These are phyloP conservation scores for Petrocephalus zakoni DNA, from an alignment of 2,113 vertebrate species.

Conservation along the genomic window DNA sequence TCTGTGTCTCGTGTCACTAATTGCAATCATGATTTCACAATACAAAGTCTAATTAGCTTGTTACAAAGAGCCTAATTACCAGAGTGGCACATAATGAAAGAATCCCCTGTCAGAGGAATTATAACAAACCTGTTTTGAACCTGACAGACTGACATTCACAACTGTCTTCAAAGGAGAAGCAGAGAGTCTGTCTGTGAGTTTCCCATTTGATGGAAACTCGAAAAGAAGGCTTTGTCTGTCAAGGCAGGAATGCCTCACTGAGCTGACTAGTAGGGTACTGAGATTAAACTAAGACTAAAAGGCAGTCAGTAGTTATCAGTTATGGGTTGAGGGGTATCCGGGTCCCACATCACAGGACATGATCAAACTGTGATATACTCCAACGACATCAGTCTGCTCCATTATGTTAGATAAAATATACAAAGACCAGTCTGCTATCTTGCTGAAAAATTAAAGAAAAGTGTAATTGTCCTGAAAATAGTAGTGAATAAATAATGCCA, in stretches of 20 bases:
- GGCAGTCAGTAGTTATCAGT: neutral
- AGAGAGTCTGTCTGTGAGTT: neutral
- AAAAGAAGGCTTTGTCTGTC: neutral
- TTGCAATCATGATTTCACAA: conserved; percentile 35
- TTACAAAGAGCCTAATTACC: conserved; percentile 37
- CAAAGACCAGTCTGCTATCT: neutral
- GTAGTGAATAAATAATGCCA: neutral
- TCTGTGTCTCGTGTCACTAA: conserved; percentile 28
- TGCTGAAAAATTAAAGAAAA: neutral
- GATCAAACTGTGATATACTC: neutral
- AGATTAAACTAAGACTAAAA: neutral
- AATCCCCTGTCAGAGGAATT: conserved; percentile 26
- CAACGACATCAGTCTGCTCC: neutral
- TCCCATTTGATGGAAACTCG: neutral
- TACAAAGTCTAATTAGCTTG: conserved; percentile 35
- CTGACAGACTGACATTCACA: conserved; percentile 7
- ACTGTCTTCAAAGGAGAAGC: neutral
- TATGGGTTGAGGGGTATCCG: neutral
- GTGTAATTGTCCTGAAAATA: neutral
- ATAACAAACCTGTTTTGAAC: conserved; percentile 31
- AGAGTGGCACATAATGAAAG: conserved; percentile 28
- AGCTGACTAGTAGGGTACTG: neutral
- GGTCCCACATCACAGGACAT: neutral
- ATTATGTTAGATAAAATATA: neutral
- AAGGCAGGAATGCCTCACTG: neutral